Conservation (phyloP, 92 coral and sea anemone species). For the Zoanthus sansibaricus region DNA sequence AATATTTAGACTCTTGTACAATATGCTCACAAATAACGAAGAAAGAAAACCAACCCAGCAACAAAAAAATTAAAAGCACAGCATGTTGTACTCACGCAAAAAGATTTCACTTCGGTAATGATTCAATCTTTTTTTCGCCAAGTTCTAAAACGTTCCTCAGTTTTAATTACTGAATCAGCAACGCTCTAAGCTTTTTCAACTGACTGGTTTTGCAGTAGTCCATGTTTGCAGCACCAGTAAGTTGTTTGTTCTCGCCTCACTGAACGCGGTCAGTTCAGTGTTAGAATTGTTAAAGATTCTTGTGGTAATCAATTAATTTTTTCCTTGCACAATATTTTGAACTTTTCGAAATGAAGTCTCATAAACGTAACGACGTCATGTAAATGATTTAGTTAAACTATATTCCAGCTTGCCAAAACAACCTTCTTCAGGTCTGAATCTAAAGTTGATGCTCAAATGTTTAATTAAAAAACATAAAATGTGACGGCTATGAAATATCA, state of each 20-base stretch:
- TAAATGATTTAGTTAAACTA: no score
- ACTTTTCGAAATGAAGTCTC: background rate
- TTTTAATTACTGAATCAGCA: background rate
- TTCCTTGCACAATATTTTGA: background rate
- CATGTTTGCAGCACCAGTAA: constrained; percentile 27
- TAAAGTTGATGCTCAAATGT: no score
- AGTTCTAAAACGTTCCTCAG: background rate
- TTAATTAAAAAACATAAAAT: no score
- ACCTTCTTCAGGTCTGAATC: no score
- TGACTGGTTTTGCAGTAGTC: background rate
- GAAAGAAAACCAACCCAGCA: no score
- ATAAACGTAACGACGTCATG: background rate
- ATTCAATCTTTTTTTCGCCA: background rate
- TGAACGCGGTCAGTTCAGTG: background rate
- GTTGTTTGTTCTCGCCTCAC: constrained; percentile 20
- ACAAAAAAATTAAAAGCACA: no score
- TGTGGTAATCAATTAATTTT: background rate
- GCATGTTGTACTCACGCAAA: no score
- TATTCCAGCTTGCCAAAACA: no score
- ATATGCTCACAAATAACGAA: no score
- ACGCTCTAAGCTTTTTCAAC: background rate
- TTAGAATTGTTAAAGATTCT: background rate
- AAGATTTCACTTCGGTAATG: no score
- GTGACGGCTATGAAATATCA: no score
- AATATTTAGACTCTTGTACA: no score